Percentiles rank a stretch among this genome's conserved stretches.
These are phyloP conservation scores for Xylocopa sonorina DNA, from an alignment of 1,140 invertebrate species.

Conservation along the genomic window DNA sequence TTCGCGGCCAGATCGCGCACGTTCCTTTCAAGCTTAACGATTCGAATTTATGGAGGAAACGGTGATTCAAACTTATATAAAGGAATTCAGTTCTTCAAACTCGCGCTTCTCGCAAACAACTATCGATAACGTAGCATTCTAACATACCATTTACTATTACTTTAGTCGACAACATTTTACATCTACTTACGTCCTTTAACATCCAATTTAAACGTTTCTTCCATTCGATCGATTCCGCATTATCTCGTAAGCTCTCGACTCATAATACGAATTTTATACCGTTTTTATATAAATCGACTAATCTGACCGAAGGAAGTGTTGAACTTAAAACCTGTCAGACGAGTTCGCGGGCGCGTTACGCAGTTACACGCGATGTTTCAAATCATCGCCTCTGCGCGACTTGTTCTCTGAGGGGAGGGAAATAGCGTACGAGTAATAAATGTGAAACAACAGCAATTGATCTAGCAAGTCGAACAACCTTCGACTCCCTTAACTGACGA, in stretches of 20 bases:
- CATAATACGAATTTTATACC: slow-evolving; percentile 52
- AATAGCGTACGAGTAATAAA: slow-evolving; percentile 8
- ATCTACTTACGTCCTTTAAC: slow-evolving; percentile 22
- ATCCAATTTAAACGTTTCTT: slow-evolving; percentile 34
- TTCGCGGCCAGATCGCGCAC: background rate
- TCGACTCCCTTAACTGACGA: background rate
- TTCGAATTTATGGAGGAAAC: background rate
- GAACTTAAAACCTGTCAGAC: background rate
- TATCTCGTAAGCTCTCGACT: slow-evolving; percentile 41
- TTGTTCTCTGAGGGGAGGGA: background rate
- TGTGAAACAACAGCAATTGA: slow-evolving; percentile 27
- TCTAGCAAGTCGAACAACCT: background rate
- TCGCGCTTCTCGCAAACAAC: slow-evolving; percentile 33
- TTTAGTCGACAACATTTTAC: slow-evolving; percentile 11
- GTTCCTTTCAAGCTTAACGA: background rate
- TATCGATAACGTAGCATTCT: slow-evolving; percentile 22
- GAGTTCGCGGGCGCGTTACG: slow-evolving; percentile 8
- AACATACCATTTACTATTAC: slow-evolving; percentile 20
- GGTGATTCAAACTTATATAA: background rate
- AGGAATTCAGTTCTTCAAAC: slow-evolving; percentile 7
- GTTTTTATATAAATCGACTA: slow-evolving; percentile 49
- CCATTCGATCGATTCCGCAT: slow-evolving; percentile 43
- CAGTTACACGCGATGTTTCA: background rate
- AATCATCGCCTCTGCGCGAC: slow-evolving; percentile 12
- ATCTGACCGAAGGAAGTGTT: background rate